These are phyloP conservation scores for Hydrotaea diabolus DNA, from an alignment of 2,888 invertebrate species.

Conservation along the genomic window DNA sequence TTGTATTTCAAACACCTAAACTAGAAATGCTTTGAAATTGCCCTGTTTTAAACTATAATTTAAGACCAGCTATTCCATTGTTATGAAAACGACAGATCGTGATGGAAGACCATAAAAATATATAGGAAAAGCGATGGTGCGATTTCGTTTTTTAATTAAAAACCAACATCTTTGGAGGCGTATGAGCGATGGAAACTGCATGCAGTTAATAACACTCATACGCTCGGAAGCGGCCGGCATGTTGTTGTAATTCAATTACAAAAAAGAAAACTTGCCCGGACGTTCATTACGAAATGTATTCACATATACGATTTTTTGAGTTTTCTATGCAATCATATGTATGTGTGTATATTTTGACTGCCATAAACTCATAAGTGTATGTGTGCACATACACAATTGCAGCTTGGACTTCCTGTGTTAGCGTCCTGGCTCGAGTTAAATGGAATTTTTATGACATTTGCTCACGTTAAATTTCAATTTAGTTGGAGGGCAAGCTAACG, in stretches of 20 bases:
- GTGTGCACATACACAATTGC: not conserved
- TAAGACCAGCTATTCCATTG: no score
- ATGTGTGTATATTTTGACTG: no score
- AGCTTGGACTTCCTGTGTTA: not conserved
- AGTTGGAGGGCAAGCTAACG: not conserved
- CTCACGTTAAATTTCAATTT: slow-evolving; percentile 62
- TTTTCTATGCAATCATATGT: no score
- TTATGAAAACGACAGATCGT: no score
- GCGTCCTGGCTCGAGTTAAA: not conserved
- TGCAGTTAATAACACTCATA: slow-evolving; percentile 22
- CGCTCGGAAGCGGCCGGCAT: not conserved
- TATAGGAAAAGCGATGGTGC: no score
- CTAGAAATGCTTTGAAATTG: no score
- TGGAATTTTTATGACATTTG: slow-evolving; percentile 48
- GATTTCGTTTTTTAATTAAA: slow-evolving; percentile 20
- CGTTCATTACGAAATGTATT: no score
- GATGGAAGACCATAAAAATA: no score
- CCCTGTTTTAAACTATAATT: no score
- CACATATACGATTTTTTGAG: no score
- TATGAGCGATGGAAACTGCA: not conserved
- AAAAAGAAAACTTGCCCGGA: no score
- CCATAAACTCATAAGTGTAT: not conserved
- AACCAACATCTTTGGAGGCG: slow-evolving; percentile 8
- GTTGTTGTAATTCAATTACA: slow-evolving; percentile 9
- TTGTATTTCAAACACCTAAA: no score